Percentiles rank a stretch among this genome's conserved stretches.
phyloP scores from a whole-genome alignment of 2,113 vertebrate genomes.

The Pygoscelis antarcticus region DNA sequence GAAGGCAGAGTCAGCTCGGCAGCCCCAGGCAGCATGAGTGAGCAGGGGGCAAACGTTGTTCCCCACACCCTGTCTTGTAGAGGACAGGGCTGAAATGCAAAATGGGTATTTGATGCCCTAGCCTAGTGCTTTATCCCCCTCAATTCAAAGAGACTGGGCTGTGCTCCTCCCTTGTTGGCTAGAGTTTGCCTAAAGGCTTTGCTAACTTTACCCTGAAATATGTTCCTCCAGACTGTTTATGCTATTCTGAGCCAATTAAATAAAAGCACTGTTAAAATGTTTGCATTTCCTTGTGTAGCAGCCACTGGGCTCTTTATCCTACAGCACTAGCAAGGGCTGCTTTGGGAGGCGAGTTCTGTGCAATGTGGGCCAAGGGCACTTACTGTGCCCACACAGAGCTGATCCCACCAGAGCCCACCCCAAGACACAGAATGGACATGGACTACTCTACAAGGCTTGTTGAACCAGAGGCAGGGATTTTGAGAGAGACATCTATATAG shows the following conservation, averaged over 20 bases:
- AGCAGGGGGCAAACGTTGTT: background rate
- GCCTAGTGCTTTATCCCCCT: background rate
- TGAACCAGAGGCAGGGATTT: background rate
- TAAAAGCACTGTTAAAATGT: background rate
- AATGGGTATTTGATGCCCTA: background rate
- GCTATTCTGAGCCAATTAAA: background rate
- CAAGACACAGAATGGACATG: background rate
- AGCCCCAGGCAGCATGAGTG: background rate
- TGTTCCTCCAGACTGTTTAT: background rate
- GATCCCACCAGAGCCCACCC: background rate
- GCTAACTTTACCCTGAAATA: slow-evolving; percentile 12
- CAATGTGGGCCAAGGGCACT: no score
- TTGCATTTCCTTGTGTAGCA: background rate
- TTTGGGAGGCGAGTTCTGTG: background rate
- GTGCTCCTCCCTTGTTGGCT: background rate
- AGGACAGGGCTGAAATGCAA: background rate
- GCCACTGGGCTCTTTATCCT: background rate
- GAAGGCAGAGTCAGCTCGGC: rapidly evolving
- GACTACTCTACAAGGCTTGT: background rate
- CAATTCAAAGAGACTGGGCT: background rate
- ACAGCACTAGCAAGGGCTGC: background rate
- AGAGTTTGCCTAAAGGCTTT: background rate
- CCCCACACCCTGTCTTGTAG: background rate
- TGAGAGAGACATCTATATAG: background rate
- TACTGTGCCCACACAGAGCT: rapidly evolving